A percentile compares a stretch with the other conserved stretches of the same genome.
phyloP scores from a whole-genome alignment of 2,888 invertebrate genomes.

The Vandiemenella viatica region DNA sequence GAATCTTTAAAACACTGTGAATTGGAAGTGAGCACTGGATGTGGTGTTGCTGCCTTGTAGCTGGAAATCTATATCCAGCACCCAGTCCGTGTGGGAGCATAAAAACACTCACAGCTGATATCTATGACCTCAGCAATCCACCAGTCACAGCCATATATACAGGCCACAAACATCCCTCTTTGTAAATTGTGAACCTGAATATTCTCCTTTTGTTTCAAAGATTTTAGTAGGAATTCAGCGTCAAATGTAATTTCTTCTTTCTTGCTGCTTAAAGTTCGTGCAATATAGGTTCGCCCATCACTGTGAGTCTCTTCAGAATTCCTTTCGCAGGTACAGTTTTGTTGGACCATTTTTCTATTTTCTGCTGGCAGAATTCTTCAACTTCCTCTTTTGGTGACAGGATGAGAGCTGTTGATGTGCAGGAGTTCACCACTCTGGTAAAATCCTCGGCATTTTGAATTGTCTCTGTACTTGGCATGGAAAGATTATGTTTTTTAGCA shows the following conservation, averaged over 20 bases:
- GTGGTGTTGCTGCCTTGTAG: not conserved
- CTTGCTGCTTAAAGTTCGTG: not conserved
- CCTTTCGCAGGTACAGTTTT: not conserved
- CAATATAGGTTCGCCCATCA: not conserved
- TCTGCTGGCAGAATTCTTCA: not conserved
- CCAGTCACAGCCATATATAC: not conserved
- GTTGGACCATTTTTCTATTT: not conserved
- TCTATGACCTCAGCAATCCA: not conserved
- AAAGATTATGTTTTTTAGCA: not conserved
- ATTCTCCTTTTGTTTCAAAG: not conserved
- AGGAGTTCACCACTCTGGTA: not conserved
- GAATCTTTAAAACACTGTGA: too few species aligned
- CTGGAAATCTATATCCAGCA: not conserved
- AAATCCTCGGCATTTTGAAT: not conserved
- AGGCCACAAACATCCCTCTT: not conserved
- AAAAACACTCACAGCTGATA: not conserved
- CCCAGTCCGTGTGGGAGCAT: not conserved
- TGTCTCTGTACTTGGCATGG: not conserved
- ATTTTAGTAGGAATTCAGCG: too few species aligned
- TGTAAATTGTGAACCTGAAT: not conserved
- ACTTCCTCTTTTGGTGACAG: not conserved
- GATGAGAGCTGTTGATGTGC: not conserved
- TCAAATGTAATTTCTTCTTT: not conserved
- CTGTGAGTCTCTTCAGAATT: not conserved
- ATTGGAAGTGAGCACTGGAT: not conserved